Conservation (phyloP, 2,113 vertebrate species). For the Aspidoscelis tigris region DNA sequence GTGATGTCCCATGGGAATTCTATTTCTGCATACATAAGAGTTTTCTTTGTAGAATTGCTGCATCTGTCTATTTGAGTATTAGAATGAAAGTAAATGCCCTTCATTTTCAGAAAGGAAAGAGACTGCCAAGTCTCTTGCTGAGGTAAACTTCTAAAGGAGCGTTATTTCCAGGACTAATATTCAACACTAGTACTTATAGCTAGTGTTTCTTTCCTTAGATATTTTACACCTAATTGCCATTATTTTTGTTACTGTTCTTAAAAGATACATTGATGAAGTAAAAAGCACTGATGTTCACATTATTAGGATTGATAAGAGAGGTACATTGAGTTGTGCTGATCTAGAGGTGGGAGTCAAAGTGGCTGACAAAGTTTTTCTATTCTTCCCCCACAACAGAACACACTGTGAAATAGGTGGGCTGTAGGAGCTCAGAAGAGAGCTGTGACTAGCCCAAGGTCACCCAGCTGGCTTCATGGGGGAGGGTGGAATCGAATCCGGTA, state of each 20-base stretch:
- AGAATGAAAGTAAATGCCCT: not conserved
- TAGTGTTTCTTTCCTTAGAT: slow-evolving; percentile 4
- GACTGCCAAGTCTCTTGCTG: slow-evolving; percentile 7
- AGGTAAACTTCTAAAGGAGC: slow-evolving; percentile 53
- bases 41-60: not conserved
- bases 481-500: no score
- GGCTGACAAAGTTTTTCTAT: no score
- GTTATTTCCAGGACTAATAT: slow-evolving; percentile 47
- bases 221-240: slow-evolving; percentile 45
- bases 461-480: no score
- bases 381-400: no score
- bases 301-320: slow-evolving; percentile 55
- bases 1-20: slow-evolving; percentile 33
- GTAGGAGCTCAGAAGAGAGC: no score
- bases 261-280: slow-evolving; percentile 65
- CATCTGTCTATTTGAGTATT: not conserved
- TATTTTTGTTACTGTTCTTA: slow-evolving; percentile 51
- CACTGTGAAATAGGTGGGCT: no score
- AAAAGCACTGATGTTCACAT: slow-evolving; percentile 65
- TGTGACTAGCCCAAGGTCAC: no score
- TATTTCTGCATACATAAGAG: not conserved
- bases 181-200: slow-evolving; percentile 51
- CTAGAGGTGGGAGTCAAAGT: no score
- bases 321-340: no score
- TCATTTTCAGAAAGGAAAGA: not conserved